Conservation (phyloP, 2,797 vertebrate genomes). For the Oophaga sylvatica region DNA sequence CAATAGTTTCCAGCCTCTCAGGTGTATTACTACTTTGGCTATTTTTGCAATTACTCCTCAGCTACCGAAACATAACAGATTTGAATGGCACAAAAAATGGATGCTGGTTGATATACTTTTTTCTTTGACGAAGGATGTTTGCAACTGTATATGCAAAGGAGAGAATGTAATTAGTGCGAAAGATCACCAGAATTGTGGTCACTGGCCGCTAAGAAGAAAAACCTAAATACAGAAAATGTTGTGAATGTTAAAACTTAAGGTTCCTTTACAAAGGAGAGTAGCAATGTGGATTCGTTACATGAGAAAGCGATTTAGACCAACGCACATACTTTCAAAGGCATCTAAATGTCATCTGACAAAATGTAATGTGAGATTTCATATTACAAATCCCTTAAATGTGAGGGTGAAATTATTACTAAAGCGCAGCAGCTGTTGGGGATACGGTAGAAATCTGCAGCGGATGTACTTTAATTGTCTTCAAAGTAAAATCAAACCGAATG, state of each 20-base stretch:
- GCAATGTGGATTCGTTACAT: constrained; percentile 39
- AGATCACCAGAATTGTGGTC: background rate
- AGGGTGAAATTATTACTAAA: constrained; percentile 42
- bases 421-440: constrained; percentile 55
- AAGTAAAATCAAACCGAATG: constrained; percentile 26
- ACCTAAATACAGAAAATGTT: background rate
- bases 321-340: constrained; percentile 52
- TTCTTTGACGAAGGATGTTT: too few species aligned
- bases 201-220: background rate
- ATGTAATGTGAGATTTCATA: constrained; percentile 58
- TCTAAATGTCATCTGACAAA: constrained; percentile 58
- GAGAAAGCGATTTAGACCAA: constrained; percentile 51
- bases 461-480: constrained; percentile 49
- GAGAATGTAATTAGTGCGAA: background rate
- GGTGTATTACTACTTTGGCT: too few species aligned
- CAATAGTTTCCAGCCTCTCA: too few species aligned
- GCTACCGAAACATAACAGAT: too few species aligned
- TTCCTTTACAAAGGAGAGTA: background rate
- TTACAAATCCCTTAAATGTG: constrained; percentile 56
- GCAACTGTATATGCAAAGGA: too few species aligned
- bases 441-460: constrained; percentile 40
- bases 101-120: too few species aligned
- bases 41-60: too few species aligned
- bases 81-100: too few species aligned
- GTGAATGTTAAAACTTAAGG: background rate